Evolutionary conservation across 2,888 invertebrate genomes (phyloP).

Genomic region (Apamea anceps): DNA sequence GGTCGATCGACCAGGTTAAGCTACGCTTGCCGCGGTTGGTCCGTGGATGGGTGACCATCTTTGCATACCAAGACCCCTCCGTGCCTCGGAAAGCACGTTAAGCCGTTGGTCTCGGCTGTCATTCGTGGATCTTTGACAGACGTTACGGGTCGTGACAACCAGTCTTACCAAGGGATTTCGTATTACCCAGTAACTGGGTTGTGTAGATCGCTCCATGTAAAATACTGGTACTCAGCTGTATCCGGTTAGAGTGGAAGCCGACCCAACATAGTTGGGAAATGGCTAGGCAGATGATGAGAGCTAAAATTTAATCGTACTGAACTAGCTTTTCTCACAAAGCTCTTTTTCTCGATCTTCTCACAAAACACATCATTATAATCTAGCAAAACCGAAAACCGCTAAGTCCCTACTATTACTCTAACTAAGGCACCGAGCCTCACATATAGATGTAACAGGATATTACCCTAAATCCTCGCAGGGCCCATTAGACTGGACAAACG

Average conservation of each 20-base stretch:
- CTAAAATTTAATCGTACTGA: not conserved
- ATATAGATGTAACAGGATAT: constrained; percentile 50
- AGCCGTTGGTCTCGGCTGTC: no score
- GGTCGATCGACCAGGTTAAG: not conserved
- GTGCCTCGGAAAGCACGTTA: no score
- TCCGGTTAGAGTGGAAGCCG: no score
- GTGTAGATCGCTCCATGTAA: no score
- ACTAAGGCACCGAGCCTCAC: constrained; percentile 16
- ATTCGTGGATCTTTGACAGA: no score
- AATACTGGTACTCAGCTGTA: no score
- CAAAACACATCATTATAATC: constrained; percentile 35
- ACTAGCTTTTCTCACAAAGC: not conserved
- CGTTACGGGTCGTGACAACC: no score
- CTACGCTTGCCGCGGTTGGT: not conserved
- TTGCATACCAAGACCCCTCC: not conserved
- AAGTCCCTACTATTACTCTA: constrained; percentile 25
- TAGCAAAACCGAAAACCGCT: constrained; percentile 3
- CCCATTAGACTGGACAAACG: constrained; percentile 65
- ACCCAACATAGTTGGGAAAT: no score
- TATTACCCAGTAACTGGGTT: no score
- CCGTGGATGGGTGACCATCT: not conserved
- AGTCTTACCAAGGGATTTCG: no score
- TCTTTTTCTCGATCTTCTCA: not conserved
- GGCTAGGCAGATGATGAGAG: not conserved
- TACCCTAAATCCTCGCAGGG: constrained; percentile 53